Evolutionary conservation across 2,888 invertebrate species (phyloP).

Genomic region (Cantharis rustica): DNA sequence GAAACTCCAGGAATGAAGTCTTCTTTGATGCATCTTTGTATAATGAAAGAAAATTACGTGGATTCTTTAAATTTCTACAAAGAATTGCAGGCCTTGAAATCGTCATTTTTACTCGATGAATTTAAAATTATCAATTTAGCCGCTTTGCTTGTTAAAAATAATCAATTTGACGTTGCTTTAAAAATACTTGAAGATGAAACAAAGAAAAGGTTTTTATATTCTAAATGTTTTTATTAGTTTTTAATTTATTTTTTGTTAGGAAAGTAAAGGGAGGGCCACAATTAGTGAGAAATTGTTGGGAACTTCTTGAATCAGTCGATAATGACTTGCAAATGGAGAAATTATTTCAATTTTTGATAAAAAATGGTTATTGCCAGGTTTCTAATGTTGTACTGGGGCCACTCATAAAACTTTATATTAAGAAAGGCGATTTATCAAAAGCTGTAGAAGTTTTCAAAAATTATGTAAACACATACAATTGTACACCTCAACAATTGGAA

Average conservation of each 20-base stretch:
- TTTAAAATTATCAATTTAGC: slow-evolving; percentile 70
- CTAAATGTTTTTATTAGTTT: slow-evolving; percentile 3
- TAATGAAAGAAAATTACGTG: slow-evolving; percentile 61
- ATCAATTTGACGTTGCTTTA: slow-evolving; percentile 56
- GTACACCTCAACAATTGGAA: slow-evolving; percentile 70
- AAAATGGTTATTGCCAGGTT: slow-evolving; percentile 62
- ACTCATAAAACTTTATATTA: slow-evolving; percentile 64
- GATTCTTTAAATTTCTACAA: slow-evolving; percentile 60
- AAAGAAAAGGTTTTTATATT: slow-evolving; percentile 52
- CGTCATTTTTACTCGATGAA: slow-evolving; percentile 66
- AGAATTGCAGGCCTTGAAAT: slow-evolving; percentile 59
- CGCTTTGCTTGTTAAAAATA: slow-evolving; percentile 61
- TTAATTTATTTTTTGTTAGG: slow-evolving; percentile 41
- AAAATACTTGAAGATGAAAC: slow-evolving; percentile 60
- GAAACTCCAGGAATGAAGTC: slow-evolving; percentile 71
- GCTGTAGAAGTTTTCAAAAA: slow-evolving; percentile 63
- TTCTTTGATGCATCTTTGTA: slow-evolving; percentile 64
- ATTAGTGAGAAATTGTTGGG: slow-evolving; percentile 65
- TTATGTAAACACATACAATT: slow-evolving; percentile 60
- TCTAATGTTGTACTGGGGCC: slow-evolving; percentile 66
- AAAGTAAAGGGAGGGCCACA: slow-evolving; percentile 54
- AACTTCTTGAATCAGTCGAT: slow-evolving; percentile 62
- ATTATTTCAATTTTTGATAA: slow-evolving; percentile 60
- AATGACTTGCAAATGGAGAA: slow-evolving; percentile 54
- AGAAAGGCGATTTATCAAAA: slow-evolving; percentile 56